A percentile compares a stretch with the other conserved stretches of the same genome.
phyloP scores from a whole-genome alignment of 2,797 vertebrate species.

The Avahi laniger region DNA sequence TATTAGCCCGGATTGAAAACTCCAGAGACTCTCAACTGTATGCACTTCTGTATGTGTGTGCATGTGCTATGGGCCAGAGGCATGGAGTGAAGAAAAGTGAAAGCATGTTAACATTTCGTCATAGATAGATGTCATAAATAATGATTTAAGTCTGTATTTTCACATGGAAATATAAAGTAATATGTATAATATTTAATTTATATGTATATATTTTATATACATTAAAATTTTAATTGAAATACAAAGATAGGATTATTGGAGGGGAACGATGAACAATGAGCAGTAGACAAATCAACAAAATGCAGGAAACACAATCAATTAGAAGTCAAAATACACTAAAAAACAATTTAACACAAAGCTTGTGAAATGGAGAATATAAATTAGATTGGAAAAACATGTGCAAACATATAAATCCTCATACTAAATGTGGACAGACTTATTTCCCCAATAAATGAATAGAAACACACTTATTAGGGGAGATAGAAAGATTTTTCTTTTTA shows the following conservation, averaged over 20 bases:
- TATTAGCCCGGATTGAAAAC: background rate
- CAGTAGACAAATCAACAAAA: constrained; percentile 1
- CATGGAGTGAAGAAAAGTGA: background rate
- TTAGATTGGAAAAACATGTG: background rate
- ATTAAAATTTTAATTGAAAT: constrained; percentile 19
- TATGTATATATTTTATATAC: background rate
- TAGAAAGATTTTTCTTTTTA: background rate
- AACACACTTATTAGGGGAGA: background rate
- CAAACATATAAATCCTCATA: background rate
- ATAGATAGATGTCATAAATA: background rate
- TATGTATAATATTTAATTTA: background rate
- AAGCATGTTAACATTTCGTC: background rate
- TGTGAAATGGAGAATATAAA: background rate
- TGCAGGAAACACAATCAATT: background rate
- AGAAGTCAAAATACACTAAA: background rate
- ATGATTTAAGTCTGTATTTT: background rate
- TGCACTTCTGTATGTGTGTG: background rate
- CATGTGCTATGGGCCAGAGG: background rate
- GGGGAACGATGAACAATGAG: background rate
- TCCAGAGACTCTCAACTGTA: background rate
- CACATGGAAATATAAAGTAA: background rate
- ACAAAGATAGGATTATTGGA: background rate
- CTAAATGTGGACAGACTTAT: background rate
- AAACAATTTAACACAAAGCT: background rate
- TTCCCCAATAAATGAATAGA: background rate